Base-by-base conservation (phyloP, 2,113 vertebrate genomes). In the Tympanuchus pallidicinctus region DNA sequence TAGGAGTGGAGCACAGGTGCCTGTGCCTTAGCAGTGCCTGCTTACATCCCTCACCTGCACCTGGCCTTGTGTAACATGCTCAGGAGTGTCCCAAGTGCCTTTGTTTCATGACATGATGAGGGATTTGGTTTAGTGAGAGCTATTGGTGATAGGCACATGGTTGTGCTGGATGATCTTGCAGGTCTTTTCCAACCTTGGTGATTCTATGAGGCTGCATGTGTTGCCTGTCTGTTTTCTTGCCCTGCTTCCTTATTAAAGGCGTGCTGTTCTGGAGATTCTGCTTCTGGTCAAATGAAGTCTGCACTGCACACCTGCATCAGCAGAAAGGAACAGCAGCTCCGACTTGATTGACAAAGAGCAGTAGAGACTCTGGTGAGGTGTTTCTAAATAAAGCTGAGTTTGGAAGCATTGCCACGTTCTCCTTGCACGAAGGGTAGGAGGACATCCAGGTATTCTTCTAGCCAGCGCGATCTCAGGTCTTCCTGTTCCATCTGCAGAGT, bases 301-400 rank as follows among this genome's bases (percentile, higher is more conserved):
- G 61, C 52, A 4, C 30, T 71, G 8, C 74, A 7, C 63, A 1
- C n/a, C 16, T 16, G 14, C 0, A 0, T 0, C 40, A 30, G 25
- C 52, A 43, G 10, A 22, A 43, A 45, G 52, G 42, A 52, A 22
- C 36, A 30, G 16, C 30, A 36, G 6, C 50, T 71, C 20, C 17
- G 79, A 32, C 45, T 8, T 38, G 54, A 66, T 17, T 21, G 79
- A 36, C 14, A 2, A 24, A 25, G 7, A 5, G 7, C 47, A 20
- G 45, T 38, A 72, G 80, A 63, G 34, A 43, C 60, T 80, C 32
- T 25, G 54, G 11, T 67, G 59, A 84, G 38, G 21, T 65, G 16
- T 66, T 88, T 87, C 45, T 79, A 40, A 34, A 43, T 71, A 50
- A 82, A 88, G n/a, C 66, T 36, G 45, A 52, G 2, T 34, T 60